Percentiles rank a stretch among this genome's conserved stretches.
phyloP scores from a whole-genome alignment of 2,113 vertebrate genomes.

The Coturnix japonica region DNA sequence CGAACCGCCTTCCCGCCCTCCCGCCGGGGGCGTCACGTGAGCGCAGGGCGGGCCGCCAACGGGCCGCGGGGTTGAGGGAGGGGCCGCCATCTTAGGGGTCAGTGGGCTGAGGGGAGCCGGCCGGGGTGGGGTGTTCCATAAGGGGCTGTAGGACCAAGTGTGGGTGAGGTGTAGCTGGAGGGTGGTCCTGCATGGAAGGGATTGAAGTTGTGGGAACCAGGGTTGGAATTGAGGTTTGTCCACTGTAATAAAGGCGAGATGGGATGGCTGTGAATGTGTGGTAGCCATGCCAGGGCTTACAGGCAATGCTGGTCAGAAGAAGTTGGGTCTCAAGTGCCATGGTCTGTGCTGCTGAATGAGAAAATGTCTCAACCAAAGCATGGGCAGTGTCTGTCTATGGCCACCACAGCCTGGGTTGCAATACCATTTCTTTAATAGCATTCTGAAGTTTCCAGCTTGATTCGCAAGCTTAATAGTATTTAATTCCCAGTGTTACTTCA shows the following conservation, averaged over 20 bases:
- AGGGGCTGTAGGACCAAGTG: rapidly evolving
- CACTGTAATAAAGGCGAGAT: not conserved
- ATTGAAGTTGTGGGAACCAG: not conserved
- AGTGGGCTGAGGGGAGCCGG: rapidly evolving
- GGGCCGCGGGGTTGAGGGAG: not conserved
- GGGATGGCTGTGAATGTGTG: rapidly evolving
- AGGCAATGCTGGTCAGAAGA: not conserved
- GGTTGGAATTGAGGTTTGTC: not conserved
- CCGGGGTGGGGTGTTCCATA: rapidly evolving
- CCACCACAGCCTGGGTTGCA: not conserved
- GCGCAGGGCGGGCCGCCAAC: not conserved
- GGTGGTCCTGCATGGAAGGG: rapidly evolving
- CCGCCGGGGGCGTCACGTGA: not conserved
- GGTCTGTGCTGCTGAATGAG: not conserved
- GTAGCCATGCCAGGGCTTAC: rapidly evolving
- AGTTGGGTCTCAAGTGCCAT: too few species aligned
- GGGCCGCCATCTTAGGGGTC: not conserved
- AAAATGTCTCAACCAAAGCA: rapidly evolving
- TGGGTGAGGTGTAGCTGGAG: not conserved
- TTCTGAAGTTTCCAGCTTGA: not conserved
- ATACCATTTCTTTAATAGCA: rapidly evolving
- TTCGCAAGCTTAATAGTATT: too few species aligned
- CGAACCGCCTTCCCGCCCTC: not conserved
- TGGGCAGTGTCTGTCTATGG: rapidly evolving
- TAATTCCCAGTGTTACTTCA: not conserved